phyloP scores from a whole-genome alignment of 2,797 vertebrate species.

The Anas flavirostris region DNA sequence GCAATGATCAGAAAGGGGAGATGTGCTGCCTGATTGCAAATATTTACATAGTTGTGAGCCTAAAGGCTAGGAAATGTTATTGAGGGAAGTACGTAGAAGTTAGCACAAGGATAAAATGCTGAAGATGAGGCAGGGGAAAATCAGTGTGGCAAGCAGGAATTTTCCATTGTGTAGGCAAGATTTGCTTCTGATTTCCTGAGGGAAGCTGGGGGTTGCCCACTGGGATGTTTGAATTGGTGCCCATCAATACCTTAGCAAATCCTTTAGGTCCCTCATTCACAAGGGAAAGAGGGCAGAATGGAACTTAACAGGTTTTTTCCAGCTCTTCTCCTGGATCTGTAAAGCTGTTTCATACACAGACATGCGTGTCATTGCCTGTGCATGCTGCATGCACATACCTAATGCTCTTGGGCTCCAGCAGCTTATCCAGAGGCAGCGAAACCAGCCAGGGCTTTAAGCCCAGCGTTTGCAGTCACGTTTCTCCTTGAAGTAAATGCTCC shows the following conservation, averaged over 20 bases:
- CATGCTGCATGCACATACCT: neutral
- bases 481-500: conserved; percentile 58
- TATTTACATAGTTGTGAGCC: conserved; percentile 16
- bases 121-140: conserved; percentile 6
- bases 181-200: conserved; percentile 11
- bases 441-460: neutral
- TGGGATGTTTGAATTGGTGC: neutral
- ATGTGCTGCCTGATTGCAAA: conserved; percentile 16
- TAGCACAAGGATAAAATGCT: neutral
- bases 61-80: neutral
- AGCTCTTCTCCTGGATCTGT: neutral
- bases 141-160: conserved; percentile 25
- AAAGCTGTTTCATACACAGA: neutral
- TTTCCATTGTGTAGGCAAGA: neutral
- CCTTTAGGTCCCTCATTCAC: neutral
- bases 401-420: neutral
- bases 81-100: neutral
- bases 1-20: neutral
- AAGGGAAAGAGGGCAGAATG: neutral
- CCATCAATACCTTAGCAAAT: conserved; percentile 23
- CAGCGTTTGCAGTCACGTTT: neutral
- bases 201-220: neutral
- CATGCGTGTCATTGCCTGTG: neutral
- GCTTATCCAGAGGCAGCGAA: neutral
- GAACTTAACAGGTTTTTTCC: neutral